phyloP scores from a whole-genome alignment of 2,797 vertebrate genomes.

The Apogon talboti region DNA sequence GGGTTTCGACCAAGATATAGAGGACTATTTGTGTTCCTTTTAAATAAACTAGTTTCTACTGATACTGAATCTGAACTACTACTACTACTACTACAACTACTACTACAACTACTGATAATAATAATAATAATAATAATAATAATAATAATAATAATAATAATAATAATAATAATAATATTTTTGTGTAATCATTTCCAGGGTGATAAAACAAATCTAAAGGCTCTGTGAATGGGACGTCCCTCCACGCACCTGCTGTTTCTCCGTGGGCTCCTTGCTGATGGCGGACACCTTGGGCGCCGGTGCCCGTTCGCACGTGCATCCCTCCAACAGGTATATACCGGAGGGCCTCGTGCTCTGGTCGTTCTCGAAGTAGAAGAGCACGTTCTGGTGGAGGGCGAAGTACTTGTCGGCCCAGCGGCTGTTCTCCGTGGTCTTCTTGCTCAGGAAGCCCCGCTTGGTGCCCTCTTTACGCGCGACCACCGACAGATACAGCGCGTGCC shows the following conservation, averaged over 20 bases:
- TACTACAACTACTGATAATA: too few species aligned
- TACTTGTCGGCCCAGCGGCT: conserved; percentile 94
- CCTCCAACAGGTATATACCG: conserved; percentile 95
- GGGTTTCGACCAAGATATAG: too few species aligned
- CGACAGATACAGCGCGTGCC: conserved; percentile 91
- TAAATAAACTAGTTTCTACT: too few species aligned
- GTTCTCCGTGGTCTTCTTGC: conserved; percentile 93
- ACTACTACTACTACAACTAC: too few species aligned
- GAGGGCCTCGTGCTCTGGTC: conserved; percentile 92
- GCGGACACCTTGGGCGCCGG: conserved; percentile 87
- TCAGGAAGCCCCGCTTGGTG: conserved; percentile 89
- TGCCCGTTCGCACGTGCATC: conserved; percentile 90
- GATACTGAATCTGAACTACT: too few species aligned
- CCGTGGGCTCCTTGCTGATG: conserved; percentile 85
- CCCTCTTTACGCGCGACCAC: conserved; percentile 92
- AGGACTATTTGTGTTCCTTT: too few species aligned
- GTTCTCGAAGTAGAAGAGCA: conserved; percentile 96
- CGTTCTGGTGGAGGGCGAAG: conserved; percentile 94
- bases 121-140: too few species aligned
- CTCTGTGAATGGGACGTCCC: too few species aligned
- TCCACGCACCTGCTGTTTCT: conserved; percentile 84
- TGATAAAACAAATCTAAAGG: too few species aligned
- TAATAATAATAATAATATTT: too few species aligned
- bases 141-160: too few species aligned
- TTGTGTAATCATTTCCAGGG: too few species aligned